Conservation (phyloP, 2,888 invertebrate genomes). For the Thera britannica region DNA sequence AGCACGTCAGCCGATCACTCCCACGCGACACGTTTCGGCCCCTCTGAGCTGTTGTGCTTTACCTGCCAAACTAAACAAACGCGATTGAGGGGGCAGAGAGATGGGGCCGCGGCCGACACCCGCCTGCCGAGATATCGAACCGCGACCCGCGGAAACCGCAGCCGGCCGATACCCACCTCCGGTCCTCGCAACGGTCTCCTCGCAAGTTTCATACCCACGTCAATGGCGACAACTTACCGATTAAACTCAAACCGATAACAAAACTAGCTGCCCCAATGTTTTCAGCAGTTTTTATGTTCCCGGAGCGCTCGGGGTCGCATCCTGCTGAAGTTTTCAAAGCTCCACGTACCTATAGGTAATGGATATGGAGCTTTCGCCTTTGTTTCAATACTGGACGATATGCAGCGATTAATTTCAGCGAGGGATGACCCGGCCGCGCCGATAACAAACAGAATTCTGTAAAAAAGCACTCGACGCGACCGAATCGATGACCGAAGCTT, state of each 20-base stretch:
- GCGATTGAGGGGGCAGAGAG: slow-evolving; percentile 48
- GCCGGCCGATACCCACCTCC: slow-evolving; percentile 51
- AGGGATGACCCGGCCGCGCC: slow-evolving; percentile 45
- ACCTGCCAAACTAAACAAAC: slow-evolving; percentile 76
- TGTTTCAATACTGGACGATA: slow-evolving; percentile 41
- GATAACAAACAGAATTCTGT: slow-evolving; percentile 77
- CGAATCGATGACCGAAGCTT: slow-evolving; percentile 79
- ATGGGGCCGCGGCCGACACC: slow-evolving; percentile 34
- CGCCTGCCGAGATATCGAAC: slow-evolving; percentile 56
- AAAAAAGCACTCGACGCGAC: slow-evolving; percentile 73
- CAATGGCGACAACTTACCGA: slow-evolving; percentile 54
- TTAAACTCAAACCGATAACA: slow-evolving; percentile 49
- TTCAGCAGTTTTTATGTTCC: slow-evolving; percentile 31
- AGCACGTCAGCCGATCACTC: slow-evolving; percentile 60
- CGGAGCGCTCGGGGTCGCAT: slow-evolving; percentile 24
- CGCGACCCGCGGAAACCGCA: slow-evolving; percentile 64
- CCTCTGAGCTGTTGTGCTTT: slow-evolving; percentile 61
- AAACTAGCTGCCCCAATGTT: slow-evolving; percentile 45
- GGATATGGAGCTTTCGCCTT: slow-evolving; percentile 27
- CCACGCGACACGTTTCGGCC: slow-evolving; percentile 59
- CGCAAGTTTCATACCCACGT: slow-evolving; percentile 57
- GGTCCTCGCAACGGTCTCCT: slow-evolving; percentile 38
- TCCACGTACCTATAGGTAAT: slow-evolving; percentile 24
- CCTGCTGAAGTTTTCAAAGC: slow-evolving; percentile 38
- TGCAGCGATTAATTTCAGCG: slow-evolving; percentile 64